These are phyloP conservation scores for Lepidothrix coronata DNA, from an alignment of 2,113 vertebrate genomes.

Conservation along the genomic window DNA sequence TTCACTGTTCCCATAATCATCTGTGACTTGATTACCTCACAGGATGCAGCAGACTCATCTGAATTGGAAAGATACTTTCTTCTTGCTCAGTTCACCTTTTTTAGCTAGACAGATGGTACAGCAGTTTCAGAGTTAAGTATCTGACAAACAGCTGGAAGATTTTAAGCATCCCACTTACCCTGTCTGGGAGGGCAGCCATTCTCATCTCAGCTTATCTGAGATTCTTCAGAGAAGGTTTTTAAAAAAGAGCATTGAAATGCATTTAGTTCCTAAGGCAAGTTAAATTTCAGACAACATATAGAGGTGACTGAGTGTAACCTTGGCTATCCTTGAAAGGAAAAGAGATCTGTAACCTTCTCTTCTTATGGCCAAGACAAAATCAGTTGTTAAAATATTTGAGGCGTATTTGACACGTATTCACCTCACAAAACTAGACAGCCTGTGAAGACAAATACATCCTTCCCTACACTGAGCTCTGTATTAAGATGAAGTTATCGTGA, in stretches of 20 bases:
- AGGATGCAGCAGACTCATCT: slow-evolving; percentile 39
- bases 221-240: not conserved
- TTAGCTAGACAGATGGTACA: slow-evolving; percentile 54
- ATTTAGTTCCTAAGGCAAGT: not conserved
- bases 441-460: not conserved
- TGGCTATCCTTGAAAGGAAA: not conserved
- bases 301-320: not conserved
- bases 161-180: slow-evolving; percentile 22
- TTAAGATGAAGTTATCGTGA: not conserved
- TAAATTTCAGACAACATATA: not conserved
- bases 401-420: not conserved
- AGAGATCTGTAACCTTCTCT: not conserved
- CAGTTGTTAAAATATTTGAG: not conserved
- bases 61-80: slow-evolving; percentile 50
- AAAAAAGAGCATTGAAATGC: not conserved
- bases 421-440: not conserved
- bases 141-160: slow-evolving; percentile 61
- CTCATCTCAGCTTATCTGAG: not conserved
- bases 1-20: slow-evolving; percentile 36
- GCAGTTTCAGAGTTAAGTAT: slow-evolving; percentile 36
- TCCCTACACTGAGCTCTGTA: not conserved
- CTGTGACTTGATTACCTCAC: slow-evolving; percentile 46
- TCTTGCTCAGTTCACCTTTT: slow-evolving; percentile 33
- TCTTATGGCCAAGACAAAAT: not conserved
- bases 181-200: slow-evolving; percentile 6